Conservation (phyloP, 2,888 invertebrate genomes). For the Apodemia mormo region DNA sequence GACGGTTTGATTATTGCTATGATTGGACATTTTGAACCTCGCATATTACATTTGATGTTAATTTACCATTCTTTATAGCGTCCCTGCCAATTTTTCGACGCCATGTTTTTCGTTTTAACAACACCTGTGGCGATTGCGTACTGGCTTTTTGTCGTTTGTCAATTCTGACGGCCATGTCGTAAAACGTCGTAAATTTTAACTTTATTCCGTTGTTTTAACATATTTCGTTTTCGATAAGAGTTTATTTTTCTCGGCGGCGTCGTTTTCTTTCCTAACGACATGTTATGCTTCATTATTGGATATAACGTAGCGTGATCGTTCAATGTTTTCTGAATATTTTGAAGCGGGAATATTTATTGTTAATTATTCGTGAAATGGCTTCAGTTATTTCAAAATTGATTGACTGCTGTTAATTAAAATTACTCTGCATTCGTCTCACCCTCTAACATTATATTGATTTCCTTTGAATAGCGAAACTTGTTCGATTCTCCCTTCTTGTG, state of each 20-base stretch:
- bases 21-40: conserved; percentile 41
- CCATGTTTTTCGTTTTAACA: conserved; percentile 47
- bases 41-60: conserved; percentile 33
- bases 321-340: not conserved
- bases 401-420: conserved; percentile 14
- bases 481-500: not conserved
- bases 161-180: conserved; percentile 57
- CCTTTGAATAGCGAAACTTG: conserved; percentile 11
- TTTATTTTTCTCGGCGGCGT: conserved; percentile 42
- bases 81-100: conserved; percentile 37
- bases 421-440: conserved; percentile 11
- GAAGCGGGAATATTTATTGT: conserved; percentile 8
- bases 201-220: conserved; percentile 50
- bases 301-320: not conserved
- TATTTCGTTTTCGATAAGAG: conserved; percentile 39
- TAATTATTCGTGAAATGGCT: conserved; percentile 11
- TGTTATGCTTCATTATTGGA: not conserved
- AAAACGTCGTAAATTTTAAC: conserved; percentile 63
- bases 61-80: conserved; percentile 26
- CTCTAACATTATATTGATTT: conserved; percentile 7
- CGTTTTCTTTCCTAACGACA: conserved; percentile 27
- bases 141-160: conserved; percentile 48
- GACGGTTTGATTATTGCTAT: conserved; percentile 45
- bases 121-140: conserved; percentile 52
- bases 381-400: conserved; percentile 17